Conservation (phyloP, 1,140 invertebrate genomes). For the Pogonus chalceus region DNA sequence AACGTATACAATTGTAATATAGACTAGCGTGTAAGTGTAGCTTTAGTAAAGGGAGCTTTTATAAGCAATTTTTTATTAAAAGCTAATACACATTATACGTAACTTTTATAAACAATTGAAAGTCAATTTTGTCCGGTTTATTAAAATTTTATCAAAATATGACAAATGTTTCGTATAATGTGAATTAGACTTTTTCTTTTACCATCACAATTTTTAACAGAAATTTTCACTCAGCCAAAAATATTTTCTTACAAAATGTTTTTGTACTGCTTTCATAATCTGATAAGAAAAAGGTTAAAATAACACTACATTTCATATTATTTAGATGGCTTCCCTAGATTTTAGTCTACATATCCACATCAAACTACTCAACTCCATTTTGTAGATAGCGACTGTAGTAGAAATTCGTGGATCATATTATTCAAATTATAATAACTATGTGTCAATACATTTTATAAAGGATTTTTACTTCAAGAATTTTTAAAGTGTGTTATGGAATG, state of each 20-base stretch:
- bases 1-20: conserved; percentile 32
- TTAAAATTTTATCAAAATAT: conserved; percentile 11
- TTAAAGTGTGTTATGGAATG: conserved; percentile 2
- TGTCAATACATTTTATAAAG: neutral
- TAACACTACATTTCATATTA: neutral
- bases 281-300: neutral
- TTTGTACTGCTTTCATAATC: neutral
- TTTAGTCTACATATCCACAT: neutral
- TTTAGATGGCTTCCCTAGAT: neutral
- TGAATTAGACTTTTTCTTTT: neutral
- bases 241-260: neutral
- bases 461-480: neutral
- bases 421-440: neutral
- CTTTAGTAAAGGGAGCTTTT: conserved; percentile 16
- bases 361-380: no score
- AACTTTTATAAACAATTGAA: conserved; percentile 9
- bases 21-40: conserved; percentile 21
- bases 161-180: neutral
- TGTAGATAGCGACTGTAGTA: no score
- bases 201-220: conserved; percentile 11
- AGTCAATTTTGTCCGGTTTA: conserved; percentile 8
- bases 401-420: no score
- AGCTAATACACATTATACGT: conserved; percentile 10
- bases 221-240: neutral
- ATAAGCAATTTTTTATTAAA: conserved; percentile 10